Base-by-base conservation (phyloP, 1,140 invertebrate species). In the Drosophila auraria region DNA sequence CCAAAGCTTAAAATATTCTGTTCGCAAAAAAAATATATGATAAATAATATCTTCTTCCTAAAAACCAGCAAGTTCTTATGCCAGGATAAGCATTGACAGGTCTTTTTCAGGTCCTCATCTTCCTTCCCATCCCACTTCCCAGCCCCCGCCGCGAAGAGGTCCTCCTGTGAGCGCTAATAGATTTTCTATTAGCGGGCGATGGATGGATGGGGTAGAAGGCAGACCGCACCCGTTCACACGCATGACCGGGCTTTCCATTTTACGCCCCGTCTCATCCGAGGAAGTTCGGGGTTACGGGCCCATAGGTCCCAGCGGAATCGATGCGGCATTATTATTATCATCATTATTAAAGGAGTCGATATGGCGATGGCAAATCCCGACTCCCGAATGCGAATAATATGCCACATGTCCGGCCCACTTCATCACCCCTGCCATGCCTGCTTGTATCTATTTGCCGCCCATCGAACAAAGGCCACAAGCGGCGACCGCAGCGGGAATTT, bases 181-280 rank as follows among this genome's bases (percentile, higher is more conserved):
- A 84, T 89, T 89, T 89, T 69, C 78, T 90, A 89, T 89, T 90
- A 87, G 73, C 78, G 50, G 49, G 38, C 36, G 8, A 25, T 40
- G 54, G 12, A 0, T 33, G 54, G 12, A 20, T 54, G 51, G 12
- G 20, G 5, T 47, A 33, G 30, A 1, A 15, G 49, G 33, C 68
- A 58, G n/a, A 73, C 20, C 58, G 54, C 49, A 70, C 40, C 69
- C 66, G 56, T 69, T 82, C 81, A 82, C 68, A 84, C 75, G 86
- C 86, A 80, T 89, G 78, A 82, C 65, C 79, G 86, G 84, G 82
- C 76, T 89, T 89, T 89, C 80, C 78, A 89, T 90, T 90, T 90
- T 82, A 87, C 83, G 82, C 82, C 63, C 75, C 64, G 75, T 77
- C 75, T 84, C 66, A 56, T 51, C 44, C 40, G 49, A 42, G 7